Conservation (phyloP, 2,797 vertebrate genomes). For the Cynopterus sphinx region DNA sequence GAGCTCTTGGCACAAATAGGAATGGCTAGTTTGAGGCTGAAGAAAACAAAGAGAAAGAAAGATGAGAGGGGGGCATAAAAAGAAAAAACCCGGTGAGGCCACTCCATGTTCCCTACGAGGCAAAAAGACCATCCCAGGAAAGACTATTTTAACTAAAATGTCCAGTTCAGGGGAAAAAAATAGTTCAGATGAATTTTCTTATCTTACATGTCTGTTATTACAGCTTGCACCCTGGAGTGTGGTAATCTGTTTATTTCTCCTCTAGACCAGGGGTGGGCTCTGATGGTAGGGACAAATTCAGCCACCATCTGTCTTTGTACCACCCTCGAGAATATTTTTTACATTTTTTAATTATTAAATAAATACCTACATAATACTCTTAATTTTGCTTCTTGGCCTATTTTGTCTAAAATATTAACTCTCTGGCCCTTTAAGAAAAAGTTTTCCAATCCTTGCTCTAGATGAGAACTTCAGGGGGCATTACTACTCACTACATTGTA, state of each 20-base stretch:
- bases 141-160: neutral
- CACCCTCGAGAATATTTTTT: neutral
- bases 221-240: neutral
- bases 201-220: neutral
- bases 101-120: neutral
- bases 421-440: neutral
- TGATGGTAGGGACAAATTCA: neutral
- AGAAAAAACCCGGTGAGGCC: neutral
- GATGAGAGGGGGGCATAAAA: neutral
- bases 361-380: neutral
- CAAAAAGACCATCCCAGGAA: neutral
- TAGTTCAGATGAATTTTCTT: neutral
- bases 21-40: neutral
- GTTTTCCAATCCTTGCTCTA: neutral
- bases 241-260: neutral
- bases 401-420: neutral
- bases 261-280: neutral
- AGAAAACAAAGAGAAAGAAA: conserved; percentile 51
- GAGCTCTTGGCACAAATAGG: neutral
- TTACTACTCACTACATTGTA: neutral
- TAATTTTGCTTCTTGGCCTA: neutral
- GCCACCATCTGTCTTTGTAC: neutral
- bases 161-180: neutral
- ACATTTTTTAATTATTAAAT: neutral
- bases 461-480: neutral